Conservation (phyloP, 2,888 invertebrate genomes). For the Aricia artaxerxes region DNA sequence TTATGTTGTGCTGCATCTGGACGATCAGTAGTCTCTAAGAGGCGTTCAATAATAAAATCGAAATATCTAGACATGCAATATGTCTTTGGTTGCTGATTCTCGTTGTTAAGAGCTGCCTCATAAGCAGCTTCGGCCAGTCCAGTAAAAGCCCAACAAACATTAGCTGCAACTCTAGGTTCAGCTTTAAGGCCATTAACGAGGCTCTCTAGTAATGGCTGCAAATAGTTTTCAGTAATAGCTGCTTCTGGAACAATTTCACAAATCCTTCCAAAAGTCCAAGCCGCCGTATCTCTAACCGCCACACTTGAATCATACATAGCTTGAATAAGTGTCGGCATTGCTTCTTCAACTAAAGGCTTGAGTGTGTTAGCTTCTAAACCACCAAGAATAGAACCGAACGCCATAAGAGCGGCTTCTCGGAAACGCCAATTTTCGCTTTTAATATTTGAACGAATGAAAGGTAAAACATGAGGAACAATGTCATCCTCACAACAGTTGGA, state of each 20-base stretch:
- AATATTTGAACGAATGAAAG: slow-evolving; percentile 97
- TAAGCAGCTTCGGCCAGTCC: slow-evolving; percentile 98
- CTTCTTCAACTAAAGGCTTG: slow-evolving; percentile 96
- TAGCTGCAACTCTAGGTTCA: slow-evolving; percentile 97
- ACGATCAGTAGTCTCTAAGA: slow-evolving; percentile 97
- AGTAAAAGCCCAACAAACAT: slow-evolving; percentile 99
- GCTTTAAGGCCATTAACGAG: slow-evolving; percentile 92
- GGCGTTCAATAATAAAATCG: slow-evolving; percentile 93
- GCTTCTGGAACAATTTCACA: slow-evolving; percentile 98
- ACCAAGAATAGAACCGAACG: slow-evolving; percentile 96
- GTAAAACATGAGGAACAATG: slow-evolving; percentile 96
- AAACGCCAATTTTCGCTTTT: slow-evolving; percentile 95
- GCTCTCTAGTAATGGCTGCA: slow-evolving; percentile 90
- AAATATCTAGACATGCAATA: slow-evolving; percentile 97
- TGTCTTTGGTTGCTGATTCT: slow-evolving; percentile 89
- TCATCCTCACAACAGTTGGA: slow-evolving; percentile 98
- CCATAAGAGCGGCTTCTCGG: slow-evolving; percentile 99
- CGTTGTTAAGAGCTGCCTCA: slow-evolving; percentile 88
- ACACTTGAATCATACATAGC: slow-evolving; percentile 97
- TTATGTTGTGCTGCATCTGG: slow-evolving; percentile 96
- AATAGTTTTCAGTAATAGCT: slow-evolving; percentile 91
- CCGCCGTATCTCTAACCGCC: slow-evolving; percentile 97
- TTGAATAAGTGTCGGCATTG: slow-evolving; percentile 96
- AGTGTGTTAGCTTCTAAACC: slow-evolving; percentile 93
- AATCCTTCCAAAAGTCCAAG: slow-evolving; percentile 98